Evolutionary conservation across 2,888 invertebrate genomes (phyloP).

Genomic region (Ecdyonurus torrentis): DNA sequence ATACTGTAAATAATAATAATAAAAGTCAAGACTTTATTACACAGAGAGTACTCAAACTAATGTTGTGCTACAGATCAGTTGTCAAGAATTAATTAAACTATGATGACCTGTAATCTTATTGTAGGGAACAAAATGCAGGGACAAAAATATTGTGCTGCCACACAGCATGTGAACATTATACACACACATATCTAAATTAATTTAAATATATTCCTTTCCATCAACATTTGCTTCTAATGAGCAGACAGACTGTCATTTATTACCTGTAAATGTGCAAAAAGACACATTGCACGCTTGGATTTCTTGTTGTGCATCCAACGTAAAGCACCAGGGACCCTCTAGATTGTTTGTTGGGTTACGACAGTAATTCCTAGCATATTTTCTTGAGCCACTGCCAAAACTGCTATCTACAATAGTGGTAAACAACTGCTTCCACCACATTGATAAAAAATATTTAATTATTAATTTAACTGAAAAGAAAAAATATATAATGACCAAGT

Average conservation of each 20-base stretch:
- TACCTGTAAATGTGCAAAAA: background rate
- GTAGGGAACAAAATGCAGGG: too few species aligned
- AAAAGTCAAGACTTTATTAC: too few species aligned
- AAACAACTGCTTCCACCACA: background rate
- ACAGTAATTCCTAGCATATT: slow-evolving; percentile 28
- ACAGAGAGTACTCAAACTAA: too few species aligned
- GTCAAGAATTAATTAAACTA: too few species aligned
- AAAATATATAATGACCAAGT: background rate
- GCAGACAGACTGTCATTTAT: background rate
- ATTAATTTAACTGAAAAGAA: background rate
- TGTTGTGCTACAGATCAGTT: too few species aligned
- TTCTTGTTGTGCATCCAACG: slow-evolving; percentile 17
- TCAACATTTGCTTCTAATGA: background rate
- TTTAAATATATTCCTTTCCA: background rate
- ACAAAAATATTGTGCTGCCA: too few species aligned
- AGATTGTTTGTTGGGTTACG: slow-evolving; percentile 34
- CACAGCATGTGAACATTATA: too few species aligned
- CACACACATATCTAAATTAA: background rate
- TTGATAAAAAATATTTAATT: background rate
- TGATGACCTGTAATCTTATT: too few species aligned
- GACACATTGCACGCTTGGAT: background rate
- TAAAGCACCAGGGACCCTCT: slow-evolving; percentile 50
- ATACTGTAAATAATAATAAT: too few species aligned
- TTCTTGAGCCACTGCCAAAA: slow-evolving; percentile 28
- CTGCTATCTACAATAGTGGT: background rate